Evolutionary conservation across 2,888 invertebrate genomes (phyloP).

Genomic region (Dichetophora obliterata): DNA sequence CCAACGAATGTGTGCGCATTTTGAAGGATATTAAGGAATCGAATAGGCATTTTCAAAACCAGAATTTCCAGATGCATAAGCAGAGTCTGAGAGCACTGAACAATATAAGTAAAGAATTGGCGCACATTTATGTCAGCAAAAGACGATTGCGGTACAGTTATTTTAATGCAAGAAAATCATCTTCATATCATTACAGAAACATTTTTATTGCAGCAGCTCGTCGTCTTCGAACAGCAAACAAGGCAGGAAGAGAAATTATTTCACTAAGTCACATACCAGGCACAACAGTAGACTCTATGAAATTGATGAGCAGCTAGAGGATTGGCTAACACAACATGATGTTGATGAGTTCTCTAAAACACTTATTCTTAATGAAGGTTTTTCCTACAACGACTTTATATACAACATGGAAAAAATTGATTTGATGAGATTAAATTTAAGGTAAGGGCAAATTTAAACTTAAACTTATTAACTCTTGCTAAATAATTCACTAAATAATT

Average conservation of each 20-base stretch:
- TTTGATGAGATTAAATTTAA: conserved; percentile 81
- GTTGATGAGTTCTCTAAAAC: conserved; percentile 78
- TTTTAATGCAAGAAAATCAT: background rate
- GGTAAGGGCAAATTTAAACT: too few species aligned
- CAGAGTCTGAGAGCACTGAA: conserved; percentile 59
- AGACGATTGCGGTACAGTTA: conserved; percentile 12
- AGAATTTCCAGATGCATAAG: conserved; percentile 59
- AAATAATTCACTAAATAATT: too few species aligned
- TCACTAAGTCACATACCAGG: conserved; percentile 49
- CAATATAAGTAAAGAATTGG: conserved; percentile 62
- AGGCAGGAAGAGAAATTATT: conserved; percentile 30
- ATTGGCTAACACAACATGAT: conserved; percentile 80
- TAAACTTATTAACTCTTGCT: too few species aligned
- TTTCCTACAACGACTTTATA: conserved; percentile 83
- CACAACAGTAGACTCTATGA: conserved; percentile 60
- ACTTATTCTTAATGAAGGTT: conserved; percentile 81
- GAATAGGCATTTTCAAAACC: conserved; percentile 58
- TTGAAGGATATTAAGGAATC: conserved; percentile 61
- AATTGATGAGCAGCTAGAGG: conserved; percentile 74
- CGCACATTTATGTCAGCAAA: conserved; percentile 60
- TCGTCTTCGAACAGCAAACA: conserved; percentile 53
- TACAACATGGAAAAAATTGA: conserved; percentile 86
- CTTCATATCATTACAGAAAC: background rate
- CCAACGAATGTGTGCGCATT: conserved; percentile 58
- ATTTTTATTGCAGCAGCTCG: conserved; percentile 50